These are phyloP conservation scores for Papilio gigon DNA, from an alignment of 2,888 invertebrate genomes.

Conservation along the genomic window DNA sequence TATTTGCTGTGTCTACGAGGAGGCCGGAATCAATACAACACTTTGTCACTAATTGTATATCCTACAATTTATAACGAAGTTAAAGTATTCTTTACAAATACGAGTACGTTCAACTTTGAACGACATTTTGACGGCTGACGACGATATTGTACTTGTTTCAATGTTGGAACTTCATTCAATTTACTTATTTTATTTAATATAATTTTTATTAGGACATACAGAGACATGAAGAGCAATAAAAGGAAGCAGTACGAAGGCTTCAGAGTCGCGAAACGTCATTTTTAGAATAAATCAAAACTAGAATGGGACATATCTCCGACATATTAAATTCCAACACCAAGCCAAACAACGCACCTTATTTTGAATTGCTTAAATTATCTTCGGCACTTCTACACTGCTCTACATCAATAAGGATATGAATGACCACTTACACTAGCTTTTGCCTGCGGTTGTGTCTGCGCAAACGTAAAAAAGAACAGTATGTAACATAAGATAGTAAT, in stretches of 20 bases:
- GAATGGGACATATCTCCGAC: constrained; percentile 17
- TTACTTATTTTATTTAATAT: not conserved
- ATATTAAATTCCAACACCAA: constrained; percentile 27
- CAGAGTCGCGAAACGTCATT: constrained; percentile 10
- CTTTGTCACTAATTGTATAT: constrained; percentile 16
- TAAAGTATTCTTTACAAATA: too few species aligned
- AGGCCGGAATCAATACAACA: constrained; percentile 13
- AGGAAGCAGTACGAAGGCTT: constrained; percentile 8
- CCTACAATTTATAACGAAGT: not conserved
- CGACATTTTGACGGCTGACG: too few species aligned
- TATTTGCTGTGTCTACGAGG: constrained; percentile 16
- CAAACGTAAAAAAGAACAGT: too few species aligned
- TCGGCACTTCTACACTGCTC: not conserved
- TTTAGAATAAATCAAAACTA: constrained; percentile 18
- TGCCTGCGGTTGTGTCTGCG: too few species aligned
- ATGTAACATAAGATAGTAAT: too few species aligned
- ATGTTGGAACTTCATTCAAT: not conserved
- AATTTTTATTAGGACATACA: constrained; percentile 7
- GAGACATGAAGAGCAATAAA: constrained; percentile 9
- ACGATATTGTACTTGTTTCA: not conserved
- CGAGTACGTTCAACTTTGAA: too few species aligned
- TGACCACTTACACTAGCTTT: not conserved
- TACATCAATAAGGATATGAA: not conserved
- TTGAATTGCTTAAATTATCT: not conserved
- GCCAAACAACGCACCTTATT: not conserved